Conservation (phyloP, 1,140 invertebrate genomes). For the Bombus sylvicola region DNA sequence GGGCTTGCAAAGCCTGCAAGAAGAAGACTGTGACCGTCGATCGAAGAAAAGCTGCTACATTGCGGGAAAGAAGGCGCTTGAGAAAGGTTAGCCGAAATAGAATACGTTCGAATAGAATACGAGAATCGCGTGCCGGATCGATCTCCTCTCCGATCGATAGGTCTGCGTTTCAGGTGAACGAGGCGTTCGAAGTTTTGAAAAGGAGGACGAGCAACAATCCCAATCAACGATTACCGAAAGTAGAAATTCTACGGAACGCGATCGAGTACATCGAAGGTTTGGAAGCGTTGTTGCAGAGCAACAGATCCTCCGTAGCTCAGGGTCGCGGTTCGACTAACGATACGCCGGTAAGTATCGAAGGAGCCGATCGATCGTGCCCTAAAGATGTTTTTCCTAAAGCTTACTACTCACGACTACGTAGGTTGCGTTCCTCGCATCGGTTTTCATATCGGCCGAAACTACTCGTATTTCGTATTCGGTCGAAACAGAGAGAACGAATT, state of each 20-base stretch:
- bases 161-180: slow-evolving; percentile 91
- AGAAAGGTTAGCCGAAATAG: slow-evolving; percentile 88
- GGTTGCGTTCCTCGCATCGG: too few relatives aligned
- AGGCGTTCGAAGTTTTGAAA: slow-evolving; percentile 98
- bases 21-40: slow-evolving; percentile 97
- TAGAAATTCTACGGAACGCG: slow-evolving; percentile 97
- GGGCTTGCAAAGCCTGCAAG: slow-evolving; percentile 98
- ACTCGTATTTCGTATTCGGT: not conserved
- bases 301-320: slow-evolving; percentile 73
- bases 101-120: too few relatives aligned
- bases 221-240: slow-evolving; percentile 97
- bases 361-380: too few relatives aligned
- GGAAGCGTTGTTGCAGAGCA: slow-evolving; percentile 90
- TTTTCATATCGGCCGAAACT: too few relatives aligned
- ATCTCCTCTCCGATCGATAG: not conserved
- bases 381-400: too few relatives aligned
- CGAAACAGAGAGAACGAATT: not conserved
- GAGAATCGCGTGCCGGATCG: too few relatives aligned
- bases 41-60: slow-evolving; percentile 96
- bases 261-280: slow-evolving; percentile 99
- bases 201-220: slow-evolving; percentile 96
- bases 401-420: too few relatives aligned
- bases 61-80: slow-evolving; percentile 94
- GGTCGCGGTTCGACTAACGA: slow-evolving; percentile 74
- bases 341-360: slow-evolving; percentile 67